phyloP scores from a whole-genome alignment of 2,797 vertebrate species.

The Morelia viridis region DNA sequence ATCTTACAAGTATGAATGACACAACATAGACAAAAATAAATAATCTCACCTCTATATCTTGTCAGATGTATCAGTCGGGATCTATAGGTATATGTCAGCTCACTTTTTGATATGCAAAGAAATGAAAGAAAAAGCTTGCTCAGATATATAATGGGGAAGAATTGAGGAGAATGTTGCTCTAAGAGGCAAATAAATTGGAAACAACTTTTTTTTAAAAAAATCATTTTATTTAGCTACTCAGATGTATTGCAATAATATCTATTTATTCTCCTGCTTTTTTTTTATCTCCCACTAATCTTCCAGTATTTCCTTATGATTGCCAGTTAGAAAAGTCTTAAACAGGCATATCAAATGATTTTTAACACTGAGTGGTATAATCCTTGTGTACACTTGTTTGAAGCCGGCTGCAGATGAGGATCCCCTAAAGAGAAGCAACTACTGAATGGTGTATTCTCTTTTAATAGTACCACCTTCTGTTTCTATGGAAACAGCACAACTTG shows the following conservation, averaged over 20 bases:
- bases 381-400: constrained; percentile 48
- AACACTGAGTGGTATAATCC: constrained; percentile 58
- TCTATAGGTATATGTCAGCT: not conserved
- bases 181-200: constrained; percentile 40
- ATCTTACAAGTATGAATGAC: not conserved
- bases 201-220: constrained; percentile 41
- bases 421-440: constrained; percentile 53
- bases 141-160: constrained; percentile 11
- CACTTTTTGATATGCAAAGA: not conserved
- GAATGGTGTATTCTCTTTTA: constrained; percentile 64
- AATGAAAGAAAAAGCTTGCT: not conserved
- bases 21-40: not conserved
- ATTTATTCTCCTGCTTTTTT: not conserved
- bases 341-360: constrained; percentile 53
- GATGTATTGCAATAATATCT: constrained; percentile 24
- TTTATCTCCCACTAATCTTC: constrained; percentile 3
- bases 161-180: not conserved
- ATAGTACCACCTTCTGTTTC: constrained; percentile 72
- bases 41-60: not conserved
- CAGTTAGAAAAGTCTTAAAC: constrained; percentile 57
- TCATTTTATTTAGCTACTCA: constrained; percentile 43
- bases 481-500: constrained; percentile 74
- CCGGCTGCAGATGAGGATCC: constrained; percentile 61
- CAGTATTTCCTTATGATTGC: constrained; percentile 36
- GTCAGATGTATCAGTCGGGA: not conserved